Base-by-base conservation (phyloP, 2,797 vertebrate genomes). In the Furcifer pardalis region DNA sequence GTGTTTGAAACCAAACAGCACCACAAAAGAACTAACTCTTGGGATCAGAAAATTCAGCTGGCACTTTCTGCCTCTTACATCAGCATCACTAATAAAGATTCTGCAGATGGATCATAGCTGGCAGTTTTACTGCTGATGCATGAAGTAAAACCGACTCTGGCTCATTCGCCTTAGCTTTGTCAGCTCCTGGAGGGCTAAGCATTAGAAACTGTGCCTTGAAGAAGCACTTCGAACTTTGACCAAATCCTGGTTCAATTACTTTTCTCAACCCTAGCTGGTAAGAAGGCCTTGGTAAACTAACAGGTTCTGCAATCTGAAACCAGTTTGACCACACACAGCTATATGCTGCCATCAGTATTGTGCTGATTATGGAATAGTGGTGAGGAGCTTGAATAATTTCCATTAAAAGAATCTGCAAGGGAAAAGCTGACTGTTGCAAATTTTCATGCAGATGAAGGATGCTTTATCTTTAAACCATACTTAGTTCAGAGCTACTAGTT, bases 151-250 rank as follows among this genome's bases (percentile, higher is more conserved):
- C 78, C 90, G 91, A 91, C 10, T 1, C 82, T 60, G 82, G 56
- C 90, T 93, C 90, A 86, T 88, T 93, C 86, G 84, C 90, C 84
- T 68, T 74, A 87, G 84, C 91, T 87, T 86, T 88, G 90, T 90
- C 89, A 91, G 87, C 84, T 93, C 91, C 91, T 93, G 84, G 89
- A 89, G 91, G 84, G 90, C 90, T 88, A 63, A 90, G 86, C 81
- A 5, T 74, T 87, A 92, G 86, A 86, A 84, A 87, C 81, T 78
- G 81, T 77, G 78, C 77, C 84, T 86, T 63, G 65, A 87, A 81
- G 90, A 89, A 88, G 63, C 86, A 84, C 21, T 83, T 73, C n/a
- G n/a, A n/a, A 52, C 63, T 71, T 80, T 79, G 93, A 82, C 79
- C 87, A 91, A 91, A 88, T 68, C 63, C 62, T 60, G 7, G 68